Conservation (phyloP, 1,140 invertebrate genomes). For the Cataglyphis hispanica region DNA sequence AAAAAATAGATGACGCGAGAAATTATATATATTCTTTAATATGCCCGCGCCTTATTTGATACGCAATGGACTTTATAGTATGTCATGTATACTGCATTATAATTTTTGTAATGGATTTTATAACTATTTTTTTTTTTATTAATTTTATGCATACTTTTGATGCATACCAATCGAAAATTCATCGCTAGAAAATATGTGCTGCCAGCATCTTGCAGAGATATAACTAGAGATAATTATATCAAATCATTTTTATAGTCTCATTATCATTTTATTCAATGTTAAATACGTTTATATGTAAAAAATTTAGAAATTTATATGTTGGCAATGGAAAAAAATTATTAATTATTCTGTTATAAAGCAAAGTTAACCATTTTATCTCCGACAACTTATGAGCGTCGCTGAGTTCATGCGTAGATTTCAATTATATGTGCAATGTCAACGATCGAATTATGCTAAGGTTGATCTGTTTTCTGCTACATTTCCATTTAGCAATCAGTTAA, state of each 20-base stretch:
- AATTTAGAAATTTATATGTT: not conserved
- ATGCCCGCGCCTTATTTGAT: not conserved
- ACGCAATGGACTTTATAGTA: not conserved
- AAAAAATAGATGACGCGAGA: not conserved
- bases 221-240: not conserved
- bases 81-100: not conserved
- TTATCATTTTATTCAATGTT: not conserved
- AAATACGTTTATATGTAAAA: not conserved
- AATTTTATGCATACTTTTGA: not conserved
- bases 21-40: not conserved
- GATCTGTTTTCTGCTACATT: slow-evolving; percentile 14
- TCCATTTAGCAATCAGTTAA: slow-evolving; percentile 1
- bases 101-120: not conserved
- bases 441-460: slow-evolving; percentile 42
- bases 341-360: slow-evolving; percentile 15
- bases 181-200: not conserved
- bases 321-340: not conserved
- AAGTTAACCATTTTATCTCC: slow-evolving; percentile 29
- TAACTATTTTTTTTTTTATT: not conserved
- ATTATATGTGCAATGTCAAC: slow-evolving; percentile 31
- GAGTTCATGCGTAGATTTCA: slow-evolving; percentile 14
- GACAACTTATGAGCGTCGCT: not conserved
- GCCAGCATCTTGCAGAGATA: not conserved
- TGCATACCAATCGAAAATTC: not conserved
- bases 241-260: not conserved